Conservation (phyloP, 2,888 invertebrate species). For the Aleiodes alternator region DNA sequence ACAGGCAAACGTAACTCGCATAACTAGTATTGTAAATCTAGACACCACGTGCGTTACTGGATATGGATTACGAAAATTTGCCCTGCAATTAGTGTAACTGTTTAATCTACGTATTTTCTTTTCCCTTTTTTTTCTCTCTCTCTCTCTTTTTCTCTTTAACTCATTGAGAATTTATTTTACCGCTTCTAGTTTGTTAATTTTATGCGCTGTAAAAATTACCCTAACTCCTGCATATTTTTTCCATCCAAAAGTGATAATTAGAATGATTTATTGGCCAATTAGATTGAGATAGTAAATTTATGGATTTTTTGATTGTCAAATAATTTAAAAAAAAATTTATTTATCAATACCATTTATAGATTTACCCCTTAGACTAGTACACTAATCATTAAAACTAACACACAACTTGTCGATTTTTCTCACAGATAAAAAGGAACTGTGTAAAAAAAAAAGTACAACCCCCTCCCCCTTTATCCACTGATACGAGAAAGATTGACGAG, state of each 20-base stretch:
- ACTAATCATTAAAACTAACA: not conserved
- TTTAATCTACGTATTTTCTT: constrained; percentile 17
- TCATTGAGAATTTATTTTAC: not conserved
- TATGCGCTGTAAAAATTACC: not conserved
- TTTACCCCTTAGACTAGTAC: no score
- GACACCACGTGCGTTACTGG: constrained; percentile 30
- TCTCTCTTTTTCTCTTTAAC: constrained; percentile 10
- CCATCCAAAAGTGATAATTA: constrained; percentile 65
- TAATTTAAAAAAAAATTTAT: no score
- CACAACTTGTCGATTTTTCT: not conserved
- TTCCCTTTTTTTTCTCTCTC: not conserved
- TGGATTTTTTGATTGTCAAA: not conserved
- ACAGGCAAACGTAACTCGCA: constrained; percentile 21
- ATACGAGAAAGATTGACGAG: constrained; percentile 12
- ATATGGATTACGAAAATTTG: constrained; percentile 59
- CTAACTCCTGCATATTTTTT: not conserved
- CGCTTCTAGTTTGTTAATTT: no score
- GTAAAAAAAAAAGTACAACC: constrained; percentile 6
- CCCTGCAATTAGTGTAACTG: constrained; percentile 65
- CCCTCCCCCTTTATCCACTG: not conserved
- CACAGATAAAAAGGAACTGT: not conserved
- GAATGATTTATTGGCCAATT: constrained; percentile 64
- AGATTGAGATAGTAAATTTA: not conserved
- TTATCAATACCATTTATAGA: no score
- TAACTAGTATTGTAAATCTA: constrained; percentile 33